phyloP scores from a whole-genome alignment of 2,113 vertebrate genomes.

The Gavialis gangeticus region DNA sequence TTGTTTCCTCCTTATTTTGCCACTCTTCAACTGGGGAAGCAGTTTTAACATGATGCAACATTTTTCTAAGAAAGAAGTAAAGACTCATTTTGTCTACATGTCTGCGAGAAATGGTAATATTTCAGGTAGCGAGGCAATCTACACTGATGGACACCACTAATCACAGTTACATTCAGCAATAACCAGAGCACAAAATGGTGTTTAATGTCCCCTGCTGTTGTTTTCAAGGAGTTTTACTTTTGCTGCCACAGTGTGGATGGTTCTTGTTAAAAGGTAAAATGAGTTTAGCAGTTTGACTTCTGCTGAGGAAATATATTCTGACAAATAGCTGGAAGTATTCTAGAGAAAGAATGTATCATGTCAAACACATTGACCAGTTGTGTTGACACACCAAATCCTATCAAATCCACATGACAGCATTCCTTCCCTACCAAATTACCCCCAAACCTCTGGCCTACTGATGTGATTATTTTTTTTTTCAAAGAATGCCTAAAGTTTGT shows the following conservation, averaged over 20 bases:
- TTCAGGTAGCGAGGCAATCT: conserved; percentile 1
- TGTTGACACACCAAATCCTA: conserved; percentile 40
- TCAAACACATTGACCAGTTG: conserved; percentile 50
- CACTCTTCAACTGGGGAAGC: neutral
- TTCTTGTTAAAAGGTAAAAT: conserved; percentile 67
- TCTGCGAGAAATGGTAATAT: conserved; percentile 14
- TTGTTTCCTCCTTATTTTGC: neutral
- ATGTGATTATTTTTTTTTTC: conserved; percentile 44
- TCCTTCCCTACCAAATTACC: conserved; percentile 3
- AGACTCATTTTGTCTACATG: conserved; percentile 1
- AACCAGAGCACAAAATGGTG: conserved; percentile 26
- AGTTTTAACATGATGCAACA: conserved; percentile 9
- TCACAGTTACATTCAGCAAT: conserved; percentile 39
- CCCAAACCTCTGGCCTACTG: neutral
- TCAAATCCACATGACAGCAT: conserved; percentile 36
- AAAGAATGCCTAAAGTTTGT: neutral
- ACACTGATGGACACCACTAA: neutral
- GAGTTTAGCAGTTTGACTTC: conserved; percentile 61
- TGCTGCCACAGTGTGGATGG: conserved; percentile 14
- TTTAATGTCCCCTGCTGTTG: conserved; percentile 43
- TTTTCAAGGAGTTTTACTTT: conserved; percentile 50
- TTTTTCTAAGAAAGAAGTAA: conserved; percentile 12
- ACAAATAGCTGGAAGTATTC: conserved; percentile 51
- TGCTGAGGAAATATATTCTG: conserved; percentile 59
- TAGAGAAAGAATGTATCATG: conserved; percentile 40